These are phyloP conservation scores for Merops nubicus DNA, from an alignment of 2,113 vertebrate genomes.

Conservation along the genomic window DNA sequence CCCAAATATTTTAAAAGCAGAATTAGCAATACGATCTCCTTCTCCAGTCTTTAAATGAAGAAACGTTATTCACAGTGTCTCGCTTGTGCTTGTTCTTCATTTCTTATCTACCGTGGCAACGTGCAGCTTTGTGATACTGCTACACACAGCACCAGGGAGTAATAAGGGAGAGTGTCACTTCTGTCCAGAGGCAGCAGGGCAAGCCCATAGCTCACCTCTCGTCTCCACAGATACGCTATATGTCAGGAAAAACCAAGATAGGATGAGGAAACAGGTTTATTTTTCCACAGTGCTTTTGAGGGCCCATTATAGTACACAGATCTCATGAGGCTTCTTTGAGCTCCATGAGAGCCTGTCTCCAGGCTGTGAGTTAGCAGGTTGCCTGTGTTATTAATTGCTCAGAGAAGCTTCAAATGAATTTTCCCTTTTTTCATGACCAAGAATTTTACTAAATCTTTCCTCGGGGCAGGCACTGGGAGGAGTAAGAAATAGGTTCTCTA, in stretches of 20 bases:
- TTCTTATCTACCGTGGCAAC: accelerated
- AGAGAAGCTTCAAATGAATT: neutral
- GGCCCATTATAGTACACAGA: accelerated
- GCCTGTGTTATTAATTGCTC: neutral
- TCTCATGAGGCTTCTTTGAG: neutral
- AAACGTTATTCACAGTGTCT: neutral
- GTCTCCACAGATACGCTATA: neutral
- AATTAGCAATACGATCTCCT: neutral
- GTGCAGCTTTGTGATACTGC: accelerated
- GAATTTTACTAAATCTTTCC: neutral
- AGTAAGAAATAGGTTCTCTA: neutral
- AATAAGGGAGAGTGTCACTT: accelerated
- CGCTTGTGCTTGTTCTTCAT: accelerated
- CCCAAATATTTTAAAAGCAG: neutral
- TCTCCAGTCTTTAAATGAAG: neutral
- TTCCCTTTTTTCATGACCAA: neutral
- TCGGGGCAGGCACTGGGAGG: neutral
- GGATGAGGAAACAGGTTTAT: neutral
- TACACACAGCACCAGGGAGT: accelerated
- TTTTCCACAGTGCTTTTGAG: neutral
- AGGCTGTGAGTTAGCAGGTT: neutral
- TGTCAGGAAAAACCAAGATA: accelerated
- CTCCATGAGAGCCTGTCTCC: neutral
- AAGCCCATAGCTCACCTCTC: neutral
- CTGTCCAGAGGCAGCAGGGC: neutral